phyloP scores from a whole-genome alignment of 30 jellyfish, hydroid and myxozoan species.

The Sanderia malayensis region DNA sequence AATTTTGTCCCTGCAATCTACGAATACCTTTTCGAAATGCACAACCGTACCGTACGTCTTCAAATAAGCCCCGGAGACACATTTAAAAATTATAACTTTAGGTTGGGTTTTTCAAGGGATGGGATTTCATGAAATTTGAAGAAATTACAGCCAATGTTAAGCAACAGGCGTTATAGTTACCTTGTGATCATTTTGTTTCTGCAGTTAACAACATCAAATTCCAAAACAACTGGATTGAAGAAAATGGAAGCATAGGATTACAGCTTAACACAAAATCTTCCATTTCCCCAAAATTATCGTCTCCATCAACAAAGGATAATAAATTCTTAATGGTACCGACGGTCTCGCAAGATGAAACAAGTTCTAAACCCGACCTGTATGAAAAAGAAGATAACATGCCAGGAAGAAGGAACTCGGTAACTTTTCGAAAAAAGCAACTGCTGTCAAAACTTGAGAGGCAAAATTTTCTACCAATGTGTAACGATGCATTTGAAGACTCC shows the following conservation, averaged over 20 bases:
- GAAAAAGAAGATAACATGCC: not conserved
- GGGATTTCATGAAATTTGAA: no score
- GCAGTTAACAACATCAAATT: slow-evolving; percentile 11
- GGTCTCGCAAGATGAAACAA: not conserved
- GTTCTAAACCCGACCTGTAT: not conserved
- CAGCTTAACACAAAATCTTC: not conserved
- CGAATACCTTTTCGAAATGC: no score
- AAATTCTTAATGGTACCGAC: not conserved
- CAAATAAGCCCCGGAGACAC: no score
- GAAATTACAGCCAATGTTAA: no score
- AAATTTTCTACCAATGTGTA: not conserved
- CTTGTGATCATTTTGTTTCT: not conserved
- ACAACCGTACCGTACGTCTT: no score
- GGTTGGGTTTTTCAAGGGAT: no score
- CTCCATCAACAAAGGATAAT: not conserved
- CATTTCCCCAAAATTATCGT: not conserved
- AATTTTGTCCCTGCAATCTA: no score
- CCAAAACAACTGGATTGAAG: slow-evolving; percentile 47
- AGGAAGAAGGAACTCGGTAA: not conserved
- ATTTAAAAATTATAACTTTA: no score
- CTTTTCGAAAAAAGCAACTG: not conserved
- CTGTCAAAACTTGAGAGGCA: not conserved
- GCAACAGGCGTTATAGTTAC: no score
- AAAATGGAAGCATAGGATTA: slow-evolving; percentile 38
- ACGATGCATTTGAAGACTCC: not conserved